These are phyloP conservation scores for Chrysopilus asiliformis DNA, from an alignment of 2,888 invertebrate genomes.

Conservation along the genomic window DNA sequence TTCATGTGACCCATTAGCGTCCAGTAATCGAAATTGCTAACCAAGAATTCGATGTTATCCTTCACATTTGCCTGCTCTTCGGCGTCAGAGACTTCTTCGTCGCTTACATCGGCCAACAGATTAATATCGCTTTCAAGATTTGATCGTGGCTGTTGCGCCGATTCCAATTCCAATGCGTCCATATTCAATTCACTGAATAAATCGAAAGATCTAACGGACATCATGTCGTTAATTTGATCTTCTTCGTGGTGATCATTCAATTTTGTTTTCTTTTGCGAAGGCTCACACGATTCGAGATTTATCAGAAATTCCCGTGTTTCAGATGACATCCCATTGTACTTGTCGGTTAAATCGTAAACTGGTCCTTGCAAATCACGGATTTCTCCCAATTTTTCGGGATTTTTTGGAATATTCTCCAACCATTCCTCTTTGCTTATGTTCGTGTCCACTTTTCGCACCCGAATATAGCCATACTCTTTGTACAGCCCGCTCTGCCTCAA, in stretches of 20 bases:
- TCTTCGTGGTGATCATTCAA: slow-evolving; percentile 16
- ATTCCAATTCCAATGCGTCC: slow-evolving; percentile 21
- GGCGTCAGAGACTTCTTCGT: slow-evolving; percentile 14
- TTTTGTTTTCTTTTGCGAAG: background rate
- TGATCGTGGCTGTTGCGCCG: slow-evolving; percentile 21
- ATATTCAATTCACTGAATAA: slow-evolving; percentile 18
- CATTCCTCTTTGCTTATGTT: slow-evolving; percentile 21
- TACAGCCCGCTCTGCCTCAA: background rate
- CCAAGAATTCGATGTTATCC: slow-evolving; percentile 16
- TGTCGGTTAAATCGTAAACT: slow-evolving; percentile 1
- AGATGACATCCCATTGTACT: background rate
- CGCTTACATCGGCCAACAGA: slow-evolving; percentile 19
- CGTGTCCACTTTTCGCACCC: slow-evolving; percentile 18
- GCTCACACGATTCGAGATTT: background rate
- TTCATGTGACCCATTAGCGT: slow-evolving; percentile 21
- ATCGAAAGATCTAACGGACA: slow-evolving; percentile 18
- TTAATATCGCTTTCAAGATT: slow-evolving; percentile 18
- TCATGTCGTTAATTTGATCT: slow-evolving; percentile 11
- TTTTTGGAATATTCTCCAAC: slow-evolving; percentile 17
- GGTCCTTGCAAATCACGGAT: background rate
- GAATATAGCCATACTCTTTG: background rate
- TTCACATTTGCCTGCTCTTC: background rate
- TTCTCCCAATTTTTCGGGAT: slow-evolving; percentile 1
- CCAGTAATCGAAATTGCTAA: slow-evolving; percentile 33
- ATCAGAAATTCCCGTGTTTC: background rate